A percentile compares a stretch with the other conserved stretches of the same genome.
phyloP scores from a whole-genome alignment of 2,797 vertebrate genomes.

The Peromyscus nudipes region DNA sequence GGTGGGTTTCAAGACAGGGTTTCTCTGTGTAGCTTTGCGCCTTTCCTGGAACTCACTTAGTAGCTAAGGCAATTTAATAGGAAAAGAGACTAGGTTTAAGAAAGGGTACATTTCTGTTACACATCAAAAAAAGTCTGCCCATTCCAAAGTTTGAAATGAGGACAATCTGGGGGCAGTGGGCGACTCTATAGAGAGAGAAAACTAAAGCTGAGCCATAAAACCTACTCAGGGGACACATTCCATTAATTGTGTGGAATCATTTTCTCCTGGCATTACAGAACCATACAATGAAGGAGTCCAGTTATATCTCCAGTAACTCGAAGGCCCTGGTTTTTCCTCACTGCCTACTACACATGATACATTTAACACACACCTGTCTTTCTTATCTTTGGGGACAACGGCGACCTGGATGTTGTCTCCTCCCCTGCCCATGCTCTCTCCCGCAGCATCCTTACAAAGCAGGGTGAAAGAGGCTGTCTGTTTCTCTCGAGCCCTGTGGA shows the following conservation, averaged over 20 bases:
- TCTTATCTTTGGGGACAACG: conserved; percentile 92
- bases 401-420: conserved; percentile 92
- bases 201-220: neutral
- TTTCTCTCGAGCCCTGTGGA: conserved; percentile 89
- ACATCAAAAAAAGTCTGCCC: neutral
- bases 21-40: too few relatives aligned
- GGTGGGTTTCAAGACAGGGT: too few relatives aligned
- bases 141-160: conserved; percentile 12
- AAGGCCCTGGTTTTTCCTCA: neutral
- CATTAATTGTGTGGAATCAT: neutral
- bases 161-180: neutral
- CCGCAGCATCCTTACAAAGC: conserved; percentile 90
- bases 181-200: neutral
- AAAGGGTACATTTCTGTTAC: neutral
- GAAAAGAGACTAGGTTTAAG: neutral
- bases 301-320: too few relatives aligned
- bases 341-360: neutral
- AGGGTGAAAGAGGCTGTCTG: conserved; percentile 91
- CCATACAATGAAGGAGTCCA: neutral
- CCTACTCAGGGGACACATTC: neutral
- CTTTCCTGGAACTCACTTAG: too few relatives aligned
- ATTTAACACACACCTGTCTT: conserved; percentile 89
- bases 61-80: neutral
- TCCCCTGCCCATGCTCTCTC: conserved; percentile 90
- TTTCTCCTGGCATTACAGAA: neutral